Evolutionary conservation across 2,797 vertebrate species (phyloP).

Genomic region (Catamblyrhynchus diadema): DNA sequence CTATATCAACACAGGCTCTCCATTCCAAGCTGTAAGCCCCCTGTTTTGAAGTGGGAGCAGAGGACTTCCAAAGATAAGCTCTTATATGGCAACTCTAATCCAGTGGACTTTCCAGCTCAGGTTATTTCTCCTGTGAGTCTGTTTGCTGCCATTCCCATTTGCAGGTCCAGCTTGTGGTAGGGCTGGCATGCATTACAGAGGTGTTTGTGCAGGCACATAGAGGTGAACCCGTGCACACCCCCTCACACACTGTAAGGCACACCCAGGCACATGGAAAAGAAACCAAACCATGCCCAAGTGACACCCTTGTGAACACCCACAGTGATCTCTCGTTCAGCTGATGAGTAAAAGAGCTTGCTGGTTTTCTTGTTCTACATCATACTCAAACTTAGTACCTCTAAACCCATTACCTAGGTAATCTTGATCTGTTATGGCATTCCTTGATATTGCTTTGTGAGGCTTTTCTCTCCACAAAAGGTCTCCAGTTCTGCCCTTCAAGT

Average conservation of each 20-base stretch:
- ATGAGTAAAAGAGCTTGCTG: neutral
- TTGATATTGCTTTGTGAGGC: neutral
- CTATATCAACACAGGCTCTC: neutral
- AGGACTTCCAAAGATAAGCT: neutral
- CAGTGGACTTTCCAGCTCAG: neutral
- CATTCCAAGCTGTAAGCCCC: neutral
- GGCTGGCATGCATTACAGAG: neutral
- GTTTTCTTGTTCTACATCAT: neutral
- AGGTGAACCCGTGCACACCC: neutral
- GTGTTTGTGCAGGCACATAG: neutral
- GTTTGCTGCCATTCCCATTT: neutral
- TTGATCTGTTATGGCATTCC: neutral
- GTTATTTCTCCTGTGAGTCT: neutral
- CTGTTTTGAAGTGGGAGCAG: neutral
- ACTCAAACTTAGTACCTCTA: neutral
- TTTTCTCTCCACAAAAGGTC: neutral
- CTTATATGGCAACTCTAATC: neutral
- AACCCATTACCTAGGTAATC: neutral
- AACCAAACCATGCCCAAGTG: rapidly evolving
- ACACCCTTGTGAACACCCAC: rapidly evolving
- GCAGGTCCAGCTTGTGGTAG: neutral
- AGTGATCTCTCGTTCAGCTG: neutral
- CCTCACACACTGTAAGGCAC: neutral
- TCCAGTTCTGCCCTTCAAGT: neutral
- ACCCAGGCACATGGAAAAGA: neutral